These are phyloP conservation scores for Poeciliopsis retropinna DNA, from an alignment of 2,113 vertebrate species.

Conservation along the genomic window DNA sequence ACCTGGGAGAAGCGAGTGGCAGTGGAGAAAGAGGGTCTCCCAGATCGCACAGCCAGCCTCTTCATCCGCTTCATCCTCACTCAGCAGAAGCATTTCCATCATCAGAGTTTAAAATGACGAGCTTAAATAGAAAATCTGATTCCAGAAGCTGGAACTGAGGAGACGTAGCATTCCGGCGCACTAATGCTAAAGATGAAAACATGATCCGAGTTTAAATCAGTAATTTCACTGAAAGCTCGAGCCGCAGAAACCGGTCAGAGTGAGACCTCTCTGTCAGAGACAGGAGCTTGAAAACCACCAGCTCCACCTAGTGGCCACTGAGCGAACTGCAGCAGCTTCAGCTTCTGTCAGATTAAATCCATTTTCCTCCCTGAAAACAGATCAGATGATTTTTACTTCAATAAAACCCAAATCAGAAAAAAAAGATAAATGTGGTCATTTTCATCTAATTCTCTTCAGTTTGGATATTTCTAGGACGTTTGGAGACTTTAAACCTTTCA, in stretches of 20 bases:
- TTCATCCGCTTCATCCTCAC: neutral
- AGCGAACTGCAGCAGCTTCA: too few species aligned
- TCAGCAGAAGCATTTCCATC: neutral
- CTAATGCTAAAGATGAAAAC: conserved; percentile 47
- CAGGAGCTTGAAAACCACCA: too few species aligned
- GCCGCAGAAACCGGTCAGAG: neutral
- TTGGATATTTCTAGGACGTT: too few species aligned
- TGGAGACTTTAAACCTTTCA: neutral
- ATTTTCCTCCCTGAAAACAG: too few species aligned
- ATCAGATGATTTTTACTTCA: too few species aligned
- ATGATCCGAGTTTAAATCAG: conserved; percentile 6
- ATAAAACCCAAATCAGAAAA: too few species aligned
- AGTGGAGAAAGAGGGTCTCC: neutral
- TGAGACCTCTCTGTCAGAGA: neutral
- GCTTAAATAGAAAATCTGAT: conserved; percentile 11
- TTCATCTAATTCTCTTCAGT: too few species aligned
- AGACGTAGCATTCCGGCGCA: conserved; percentile 36
- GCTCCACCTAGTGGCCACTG: too few species aligned
- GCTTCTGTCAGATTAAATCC: too few species aligned
- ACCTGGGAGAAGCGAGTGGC: neutral
- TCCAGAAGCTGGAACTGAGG: conserved; percentile 21
- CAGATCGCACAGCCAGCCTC: neutral
- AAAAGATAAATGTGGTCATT: too few species aligned
- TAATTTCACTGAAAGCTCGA: conserved; percentile 9
- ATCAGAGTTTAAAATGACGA: neutral